Evolutionary conservation across 2,888 invertebrate genomes (phyloP).

Genomic region (Loripinus fragilis): DNA sequence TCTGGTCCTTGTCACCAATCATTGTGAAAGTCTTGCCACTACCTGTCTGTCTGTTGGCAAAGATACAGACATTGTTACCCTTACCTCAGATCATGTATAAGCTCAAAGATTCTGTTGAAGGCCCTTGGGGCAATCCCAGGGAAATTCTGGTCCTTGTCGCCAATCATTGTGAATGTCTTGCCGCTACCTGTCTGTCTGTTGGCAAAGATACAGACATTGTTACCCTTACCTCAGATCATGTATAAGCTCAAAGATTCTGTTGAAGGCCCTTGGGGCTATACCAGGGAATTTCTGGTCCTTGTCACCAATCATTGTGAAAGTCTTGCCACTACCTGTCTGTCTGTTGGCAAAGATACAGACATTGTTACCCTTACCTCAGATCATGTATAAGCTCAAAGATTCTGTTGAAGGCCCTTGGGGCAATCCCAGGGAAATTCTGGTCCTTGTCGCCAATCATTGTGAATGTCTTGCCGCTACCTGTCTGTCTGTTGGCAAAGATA

Average conservation of each 20-base stretch:
- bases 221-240: no score
- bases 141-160: constrained; percentile 78
- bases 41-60: constrained; percentile 99
- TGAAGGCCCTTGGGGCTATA: constrained; percentile 83
- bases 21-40: no score
- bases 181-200: constrained; percentile 99
- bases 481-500: constrained; percentile 99
- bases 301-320: constrained; percentile 85
- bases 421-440: constrained; percentile 80
- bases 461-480: no score
- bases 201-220: constrained; percentile 99
- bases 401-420: no score
- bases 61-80: no score
- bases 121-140: constrained; percentile 83
- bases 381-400: constrained; percentile 83
- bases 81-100: constrained; percentile 81
- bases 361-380: no score
- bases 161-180: constrained; percentile 87
- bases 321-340: no score
- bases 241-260: constrained; percentile 83
- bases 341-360: constrained; percentile 99
- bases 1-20: constrained; percentile 83
- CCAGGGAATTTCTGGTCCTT: constrained; percentile 81
- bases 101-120: constrained; percentile 84
- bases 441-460: constrained; percentile 84